phyloP scores from a whole-genome alignment of 2,888 invertebrate species.

The Ferrisia virgata region DNA sequence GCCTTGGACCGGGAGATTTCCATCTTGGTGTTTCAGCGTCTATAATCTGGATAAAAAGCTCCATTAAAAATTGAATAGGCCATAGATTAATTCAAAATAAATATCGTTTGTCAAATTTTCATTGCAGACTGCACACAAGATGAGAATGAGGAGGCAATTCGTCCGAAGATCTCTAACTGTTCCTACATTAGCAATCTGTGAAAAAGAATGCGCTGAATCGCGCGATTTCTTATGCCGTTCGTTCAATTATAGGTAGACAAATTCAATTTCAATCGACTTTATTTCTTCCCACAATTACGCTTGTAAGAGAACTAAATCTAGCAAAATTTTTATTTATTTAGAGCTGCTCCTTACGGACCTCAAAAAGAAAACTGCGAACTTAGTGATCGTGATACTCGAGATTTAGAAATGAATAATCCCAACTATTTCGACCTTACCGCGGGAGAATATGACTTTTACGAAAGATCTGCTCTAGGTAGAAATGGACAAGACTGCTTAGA shows the following conservation, averaged over 20 bases:
- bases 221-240: slow-evolving; percentile 81
- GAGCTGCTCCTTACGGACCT: slow-evolving; percentile 59
- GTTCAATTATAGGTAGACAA: slow-evolving; percentile 73
- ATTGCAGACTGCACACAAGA: slow-evolving; percentile 65
- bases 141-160: slow-evolving; percentile 74
- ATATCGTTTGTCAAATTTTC: too few species aligned
- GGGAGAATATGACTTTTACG: slow-evolving; percentile 82
- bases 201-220: slow-evolving; percentile 77
- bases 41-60: too few species aligned
- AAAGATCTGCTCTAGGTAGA: slow-evolving; percentile 66
- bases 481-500: slow-evolving; percentile 78
- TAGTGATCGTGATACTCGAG: slow-evolving; percentile 79
- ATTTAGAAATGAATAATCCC: slow-evolving; percentile 79
- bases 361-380: slow-evolving; percentile 84
- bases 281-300: not conserved
- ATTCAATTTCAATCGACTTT: not conserved
- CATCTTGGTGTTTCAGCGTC: too few species aligned
- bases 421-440: slow-evolving; percentile 78
- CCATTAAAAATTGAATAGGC: too few species aligned
- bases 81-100: not conserved
- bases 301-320: too few species aligned
- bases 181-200: slow-evolving; percentile 73
- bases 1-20: too few species aligned
- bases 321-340: not conserved
- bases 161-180: slow-evolving; percentile 71